A percentile compares a stretch with the other conserved stretches of the same genome.
Conservation (phyloP, 2,888 invertebrate genomes). For the Eupithecia inturbata region DNA sequence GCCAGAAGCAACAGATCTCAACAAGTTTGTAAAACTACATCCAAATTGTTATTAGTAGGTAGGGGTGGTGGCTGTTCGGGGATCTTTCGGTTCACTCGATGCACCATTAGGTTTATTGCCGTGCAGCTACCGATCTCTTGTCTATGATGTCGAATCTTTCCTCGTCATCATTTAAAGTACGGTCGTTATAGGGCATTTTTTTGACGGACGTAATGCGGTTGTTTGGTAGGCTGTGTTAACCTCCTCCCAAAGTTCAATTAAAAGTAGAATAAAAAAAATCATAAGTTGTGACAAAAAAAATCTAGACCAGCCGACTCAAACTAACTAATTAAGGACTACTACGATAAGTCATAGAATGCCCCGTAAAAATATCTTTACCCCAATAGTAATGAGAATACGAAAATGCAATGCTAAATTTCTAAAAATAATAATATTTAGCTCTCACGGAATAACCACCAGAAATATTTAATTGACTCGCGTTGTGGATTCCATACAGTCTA, state of each 20-base stretch:
- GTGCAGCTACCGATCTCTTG: neutral
- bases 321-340: no score
- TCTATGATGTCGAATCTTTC: neutral
- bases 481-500: slow-evolving; percentile 30
- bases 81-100: neutral
- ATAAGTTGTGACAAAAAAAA: neutral
- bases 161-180: neutral
- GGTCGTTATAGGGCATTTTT: neutral
- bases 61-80: neutral
- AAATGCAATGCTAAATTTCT: neutral
- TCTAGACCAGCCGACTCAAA: neutral
- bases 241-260: no score
- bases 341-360: no score
- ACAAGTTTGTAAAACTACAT: slow-evolving; percentile 55
- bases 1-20: slow-evolving; percentile 78
- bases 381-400: neutral
- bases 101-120: neutral
- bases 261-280: neutral
- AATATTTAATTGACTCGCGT: slow-evolving; percentile 18
- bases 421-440: neutral
- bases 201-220: neutral
- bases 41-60: neutral
- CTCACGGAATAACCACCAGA: slow-evolving; percentile 7
- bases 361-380: no score
- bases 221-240: no score